Evolutionary conservation across 2,797 vertebrate genomes (phyloP).

Genomic region (Momotus momota): DNA sequence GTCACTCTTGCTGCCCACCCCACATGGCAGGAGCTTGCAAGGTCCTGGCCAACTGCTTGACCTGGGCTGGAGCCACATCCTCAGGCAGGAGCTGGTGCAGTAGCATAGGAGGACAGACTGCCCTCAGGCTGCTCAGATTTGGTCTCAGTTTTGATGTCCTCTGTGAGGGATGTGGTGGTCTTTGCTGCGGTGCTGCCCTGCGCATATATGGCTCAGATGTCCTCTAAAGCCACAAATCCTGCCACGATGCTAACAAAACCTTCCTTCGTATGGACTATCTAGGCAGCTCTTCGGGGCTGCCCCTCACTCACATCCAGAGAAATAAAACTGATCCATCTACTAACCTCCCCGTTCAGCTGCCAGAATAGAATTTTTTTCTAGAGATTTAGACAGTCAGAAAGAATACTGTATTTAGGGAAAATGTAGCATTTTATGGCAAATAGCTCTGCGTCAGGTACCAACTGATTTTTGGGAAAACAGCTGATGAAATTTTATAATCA

Average conservation of each 20-base stretch:
- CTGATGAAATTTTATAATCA: slow-evolving; percentile 29
- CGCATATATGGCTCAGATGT: accelerated
- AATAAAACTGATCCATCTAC: neutral
- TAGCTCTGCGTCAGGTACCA: neutral
- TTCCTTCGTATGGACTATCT: accelerated
- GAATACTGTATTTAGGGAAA: neutral
- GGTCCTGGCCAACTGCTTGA: accelerated
- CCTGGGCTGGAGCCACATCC: neutral
- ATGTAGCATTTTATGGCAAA: neutral
- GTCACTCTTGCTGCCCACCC: accelerated
- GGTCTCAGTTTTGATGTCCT: neutral
- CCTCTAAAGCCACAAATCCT: accelerated
- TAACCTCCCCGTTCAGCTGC: neutral
- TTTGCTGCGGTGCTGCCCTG: accelerated
- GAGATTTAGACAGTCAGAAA: neutral
- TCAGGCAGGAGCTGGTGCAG: neutral
- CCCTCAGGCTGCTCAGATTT: accelerated
- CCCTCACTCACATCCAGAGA: neutral
- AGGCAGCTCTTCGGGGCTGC: neutral
- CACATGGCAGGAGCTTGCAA: neutral
- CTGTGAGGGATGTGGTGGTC: neutral
- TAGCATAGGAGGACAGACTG: neutral
- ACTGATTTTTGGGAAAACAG: neutral
- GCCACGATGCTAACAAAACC: neutral
- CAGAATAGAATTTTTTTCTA: neutral